phyloP scores from a whole-genome alignment of 2,113 vertebrate genomes.

The Lethenteron reissneri region DNA sequence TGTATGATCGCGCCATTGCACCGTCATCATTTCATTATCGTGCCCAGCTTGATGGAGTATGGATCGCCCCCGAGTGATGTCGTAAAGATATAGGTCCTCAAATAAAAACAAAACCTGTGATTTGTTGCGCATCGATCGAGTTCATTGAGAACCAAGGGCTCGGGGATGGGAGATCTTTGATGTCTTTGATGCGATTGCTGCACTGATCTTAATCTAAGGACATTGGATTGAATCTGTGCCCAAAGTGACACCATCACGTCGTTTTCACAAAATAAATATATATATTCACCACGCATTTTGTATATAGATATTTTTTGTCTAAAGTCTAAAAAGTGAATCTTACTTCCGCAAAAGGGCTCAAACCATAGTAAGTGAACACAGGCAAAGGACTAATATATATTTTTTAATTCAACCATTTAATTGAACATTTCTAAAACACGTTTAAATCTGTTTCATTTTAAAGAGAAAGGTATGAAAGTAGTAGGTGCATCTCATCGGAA shows the following conservation, averaged over 20 bases:
- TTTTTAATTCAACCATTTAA: conserved; percentile 6
- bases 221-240: background rate
- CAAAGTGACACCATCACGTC: background rate
- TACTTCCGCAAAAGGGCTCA: no score
- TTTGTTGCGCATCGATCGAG: conserved; percentile 4
- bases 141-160: background rate
- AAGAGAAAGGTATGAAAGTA: conserved; percentile 5
- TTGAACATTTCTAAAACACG: conserved; percentile 6
- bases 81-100: background rate
- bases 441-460: conserved; percentile 4
- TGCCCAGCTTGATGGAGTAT: conserved; percentile 2
- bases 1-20: background rate
- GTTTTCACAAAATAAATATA: no score
- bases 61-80: conserved; percentile 1
- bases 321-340: no score
- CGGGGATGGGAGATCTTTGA: background rate
- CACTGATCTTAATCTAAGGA: background rate
- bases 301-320: no score
- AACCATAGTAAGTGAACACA: no score
- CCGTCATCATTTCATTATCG: conserved; percentile 4
- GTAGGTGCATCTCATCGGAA: background rate
- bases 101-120: conserved; percentile 5
- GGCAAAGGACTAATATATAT: background rate
- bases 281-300: no score
- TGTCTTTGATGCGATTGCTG: conserved; percentile 4